phyloP scores from a whole-genome alignment of 2,888 invertebrate genomes.

The Timema cristinae region DNA sequence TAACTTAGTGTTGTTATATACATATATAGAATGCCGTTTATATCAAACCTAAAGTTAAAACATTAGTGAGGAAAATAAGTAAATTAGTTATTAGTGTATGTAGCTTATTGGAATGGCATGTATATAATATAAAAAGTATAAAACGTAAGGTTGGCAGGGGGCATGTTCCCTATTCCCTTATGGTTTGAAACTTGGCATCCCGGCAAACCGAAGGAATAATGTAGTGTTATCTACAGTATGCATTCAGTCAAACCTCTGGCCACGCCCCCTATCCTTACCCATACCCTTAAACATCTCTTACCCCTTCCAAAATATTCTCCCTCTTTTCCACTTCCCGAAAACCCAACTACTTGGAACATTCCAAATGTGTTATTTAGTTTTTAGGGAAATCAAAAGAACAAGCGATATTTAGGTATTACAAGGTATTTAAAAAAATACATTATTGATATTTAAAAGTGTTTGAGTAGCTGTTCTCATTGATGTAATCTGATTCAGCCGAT shows the following conservation, averaged over 20 bases:
- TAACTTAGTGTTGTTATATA: constrained; percentile 26
- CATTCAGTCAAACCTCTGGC: neutral
- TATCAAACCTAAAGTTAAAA: constrained; percentile 15
- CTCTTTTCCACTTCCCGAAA: too few species aligned
- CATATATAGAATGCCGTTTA: constrained; percentile 21
- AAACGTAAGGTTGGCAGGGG: constrained; percentile 14
- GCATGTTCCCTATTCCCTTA: constrained; percentile 17
- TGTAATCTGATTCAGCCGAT: too few species aligned
- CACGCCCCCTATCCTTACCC: neutral
- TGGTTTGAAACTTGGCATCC: constrained; percentile 18
- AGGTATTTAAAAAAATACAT: neutral
- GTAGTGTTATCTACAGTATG: constrained; percentile 22
- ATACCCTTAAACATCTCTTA: neutral
- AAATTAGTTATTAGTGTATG: constrained; percentile 12
- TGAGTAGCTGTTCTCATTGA: too few species aligned
- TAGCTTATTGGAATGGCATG: constrained; percentile 24
- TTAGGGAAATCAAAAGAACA: constrained; percentile 3
- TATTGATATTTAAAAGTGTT: too few species aligned
- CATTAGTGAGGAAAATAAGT: constrained; percentile 13
- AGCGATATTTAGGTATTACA: constrained; percentile 8
- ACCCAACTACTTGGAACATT: neutral
- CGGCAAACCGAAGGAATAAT: constrained; percentile 17
- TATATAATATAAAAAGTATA: constrained; percentile 16
- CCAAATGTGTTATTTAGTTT: constrained; percentile 20
- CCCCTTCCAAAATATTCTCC: too few species aligned